Base-by-base conservation (phyloP, 1,140 invertebrate species). In the Berghia stephanieae region DNA sequence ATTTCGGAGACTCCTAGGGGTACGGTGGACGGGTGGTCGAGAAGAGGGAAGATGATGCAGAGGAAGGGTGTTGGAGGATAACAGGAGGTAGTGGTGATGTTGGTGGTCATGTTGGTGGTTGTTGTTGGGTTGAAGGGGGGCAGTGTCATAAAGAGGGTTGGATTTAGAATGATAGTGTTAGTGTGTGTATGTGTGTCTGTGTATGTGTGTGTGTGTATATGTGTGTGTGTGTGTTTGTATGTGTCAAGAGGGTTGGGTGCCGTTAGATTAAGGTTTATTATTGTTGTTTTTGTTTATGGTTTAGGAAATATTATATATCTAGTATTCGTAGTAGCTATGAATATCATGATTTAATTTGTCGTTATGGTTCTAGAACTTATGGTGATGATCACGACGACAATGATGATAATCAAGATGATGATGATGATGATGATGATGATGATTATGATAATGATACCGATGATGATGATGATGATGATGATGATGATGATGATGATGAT, bases 1-100 rank as follows among this genome's bases (percentile, higher is more conserved):
- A 82, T 79, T 79, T 79, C 66, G 57, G 43, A 76, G 69, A n/a
- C 38, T 55, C 55, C 57, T 63, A 16, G 60, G 73, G 46, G 21
- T 38, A 24, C 36, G 52, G 63, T 24, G 68, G n/a, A n/a, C 18
- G 46, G 21, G 34, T 46, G 44, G 42, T 1, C 16, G 36, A 27
- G 68, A 43, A 42, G 8, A 13, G 2, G n/a, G n/a, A n/a, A n/a
- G 63, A 57, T 75, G 55, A 40, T 34, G 57, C 42, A 43, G 38
- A 76, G 31, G 66, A 8, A 6, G 38, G 40, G 40, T 46, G 43
- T 36, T 16, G 68, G 27, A 8, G 24, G 27, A 27, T 21, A 34
- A n/a, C 13, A 31, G 70, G 44, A 31, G 70, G n/a, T n/a, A 38
- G 49, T 70, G 68, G 10, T 40, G 38, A 43, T 70, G 18, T 5